These are phyloP conservation scores for Sphenodon punctatus DNA, from an alignment of 2,797 vertebrate species.

Conservation along the genomic window DNA sequence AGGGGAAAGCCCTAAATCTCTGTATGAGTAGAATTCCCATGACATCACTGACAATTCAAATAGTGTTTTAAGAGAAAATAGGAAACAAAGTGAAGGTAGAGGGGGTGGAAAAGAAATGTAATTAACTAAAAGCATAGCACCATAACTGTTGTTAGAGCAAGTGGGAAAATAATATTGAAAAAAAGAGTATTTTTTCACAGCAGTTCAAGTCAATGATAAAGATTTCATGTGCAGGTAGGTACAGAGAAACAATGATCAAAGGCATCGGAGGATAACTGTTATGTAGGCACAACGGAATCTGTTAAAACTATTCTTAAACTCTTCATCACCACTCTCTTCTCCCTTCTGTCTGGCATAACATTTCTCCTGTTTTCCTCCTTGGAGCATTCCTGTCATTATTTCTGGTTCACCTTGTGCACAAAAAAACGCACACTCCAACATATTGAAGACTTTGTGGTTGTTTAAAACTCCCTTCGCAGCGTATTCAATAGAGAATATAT, in stretches of 20 bases:
- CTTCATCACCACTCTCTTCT: background rate
- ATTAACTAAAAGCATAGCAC: conserved; percentile 70
- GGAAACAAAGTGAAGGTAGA: conserved; percentile 43
- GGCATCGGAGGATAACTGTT: conserved; percentile 6
- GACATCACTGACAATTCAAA: conserved; percentile 38
- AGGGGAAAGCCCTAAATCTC: background rate
- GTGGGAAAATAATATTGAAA: conserved; percentile 62
- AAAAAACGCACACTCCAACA: fast-evolving
- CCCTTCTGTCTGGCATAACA: fast-evolving
- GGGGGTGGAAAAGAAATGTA: conserved; percentile 62
- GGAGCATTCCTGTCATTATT: background rate
- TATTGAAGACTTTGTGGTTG: background rate
- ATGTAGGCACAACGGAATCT: background rate
- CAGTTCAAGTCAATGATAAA: conserved; percentile 17
- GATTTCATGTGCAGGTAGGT: background rate
- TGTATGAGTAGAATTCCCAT: conserved; percentile 40
- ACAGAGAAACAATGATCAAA: background rate
- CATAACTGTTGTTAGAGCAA: conserved; percentile 74
- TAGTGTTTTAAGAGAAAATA: conserved; percentile 55
- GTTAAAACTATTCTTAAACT: background rate
- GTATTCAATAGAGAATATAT: background rate
- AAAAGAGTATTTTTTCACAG: conserved; percentile 52
- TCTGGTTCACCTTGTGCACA: fast-evolving
- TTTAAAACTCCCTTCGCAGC: background rate
- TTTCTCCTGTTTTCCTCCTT: background rate